Percentiles rank a stretch among this genome's conserved stretches.
These are phyloP conservation scores for Carassius carassius DNA, from an alignment of 2,113 vertebrate genomes.

Conservation along the genomic window DNA sequence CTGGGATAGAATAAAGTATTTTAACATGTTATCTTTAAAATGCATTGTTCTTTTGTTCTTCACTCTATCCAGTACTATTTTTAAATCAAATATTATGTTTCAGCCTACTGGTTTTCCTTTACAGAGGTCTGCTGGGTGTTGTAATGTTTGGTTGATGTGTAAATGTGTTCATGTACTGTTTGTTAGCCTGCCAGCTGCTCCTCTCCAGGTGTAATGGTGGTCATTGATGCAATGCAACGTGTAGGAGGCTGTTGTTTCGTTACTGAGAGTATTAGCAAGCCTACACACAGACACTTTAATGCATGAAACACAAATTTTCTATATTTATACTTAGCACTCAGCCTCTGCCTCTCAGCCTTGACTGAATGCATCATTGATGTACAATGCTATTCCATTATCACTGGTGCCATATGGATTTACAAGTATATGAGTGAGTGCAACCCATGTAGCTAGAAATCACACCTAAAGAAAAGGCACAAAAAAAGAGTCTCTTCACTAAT, in stretches of 20 bases:
- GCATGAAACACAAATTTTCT: constrained; percentile 15
- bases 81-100: neutral
- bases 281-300: constrained; percentile 28
- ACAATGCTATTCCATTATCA: constrained; percentile 11
- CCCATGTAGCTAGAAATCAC: neutral
- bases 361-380: constrained; percentile 27
- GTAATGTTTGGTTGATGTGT: neutral
- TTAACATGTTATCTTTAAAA: neutral
- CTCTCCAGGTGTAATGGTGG: constrained; percentile 17
- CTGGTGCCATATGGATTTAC: constrained; percentile 19
- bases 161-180: neutral
- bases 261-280: constrained; percentile 43
- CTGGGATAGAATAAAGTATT: neutral
- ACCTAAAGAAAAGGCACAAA: neutral
- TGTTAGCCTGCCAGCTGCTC: constrained; percentile 21
- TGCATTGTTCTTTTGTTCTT: neutral
- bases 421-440: neutral
- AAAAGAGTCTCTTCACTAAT: neutral
- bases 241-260: constrained; percentile 41
- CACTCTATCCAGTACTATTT: neutral
- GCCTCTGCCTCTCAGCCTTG: neutral
- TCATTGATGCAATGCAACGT: constrained; percentile 19
- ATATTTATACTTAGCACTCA: constrained; percentile 12
- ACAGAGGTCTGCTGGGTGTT: neutral
- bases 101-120: neutral